phyloP scores from a whole-genome alignment of 2,113 vertebrate genomes.

The Aplodontia rufa region DNA sequence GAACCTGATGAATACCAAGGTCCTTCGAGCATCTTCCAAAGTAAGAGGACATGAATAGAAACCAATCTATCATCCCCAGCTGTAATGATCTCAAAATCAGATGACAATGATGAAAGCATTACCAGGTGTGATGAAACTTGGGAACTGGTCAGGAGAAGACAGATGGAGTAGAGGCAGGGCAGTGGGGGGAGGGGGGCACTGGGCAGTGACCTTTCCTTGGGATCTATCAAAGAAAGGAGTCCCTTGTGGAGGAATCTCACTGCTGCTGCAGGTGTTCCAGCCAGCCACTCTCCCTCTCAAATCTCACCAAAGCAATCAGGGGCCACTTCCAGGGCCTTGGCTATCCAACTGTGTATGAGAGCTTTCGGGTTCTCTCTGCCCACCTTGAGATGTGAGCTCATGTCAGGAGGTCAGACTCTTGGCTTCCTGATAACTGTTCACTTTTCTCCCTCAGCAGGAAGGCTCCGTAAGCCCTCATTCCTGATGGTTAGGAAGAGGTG shows the following conservation, averaged over 20 bases:
- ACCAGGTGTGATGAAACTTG: accelerated
- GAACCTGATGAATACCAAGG: neutral
- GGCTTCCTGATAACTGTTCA: neutral
- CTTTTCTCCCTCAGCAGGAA: neutral
- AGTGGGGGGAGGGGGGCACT: neutral
- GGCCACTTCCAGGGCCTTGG: neutral
- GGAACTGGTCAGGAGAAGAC: neutral
- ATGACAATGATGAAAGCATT: neutral
- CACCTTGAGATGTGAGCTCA: neutral
- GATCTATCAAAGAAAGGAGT: no score
- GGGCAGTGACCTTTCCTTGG: neutral
- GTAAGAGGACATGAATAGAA: neutral
- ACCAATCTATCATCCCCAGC: neutral
- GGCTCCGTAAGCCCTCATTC: neutral
- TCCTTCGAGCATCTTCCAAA: neutral
- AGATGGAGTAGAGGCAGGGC: neutral
- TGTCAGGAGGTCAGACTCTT: neutral
- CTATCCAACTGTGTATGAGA: no score
- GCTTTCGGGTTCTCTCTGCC: neutral
- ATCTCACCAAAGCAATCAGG: neutral
- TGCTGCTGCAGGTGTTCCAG: no score
- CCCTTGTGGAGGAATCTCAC: neutral
- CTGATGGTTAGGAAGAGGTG: neutral
- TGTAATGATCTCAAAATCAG: neutral
- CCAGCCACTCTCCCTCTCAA: neutral